Evolutionary conservation across 2,888 invertebrate species (phyloP).

Genomic region (Conus canariensis): DNA sequence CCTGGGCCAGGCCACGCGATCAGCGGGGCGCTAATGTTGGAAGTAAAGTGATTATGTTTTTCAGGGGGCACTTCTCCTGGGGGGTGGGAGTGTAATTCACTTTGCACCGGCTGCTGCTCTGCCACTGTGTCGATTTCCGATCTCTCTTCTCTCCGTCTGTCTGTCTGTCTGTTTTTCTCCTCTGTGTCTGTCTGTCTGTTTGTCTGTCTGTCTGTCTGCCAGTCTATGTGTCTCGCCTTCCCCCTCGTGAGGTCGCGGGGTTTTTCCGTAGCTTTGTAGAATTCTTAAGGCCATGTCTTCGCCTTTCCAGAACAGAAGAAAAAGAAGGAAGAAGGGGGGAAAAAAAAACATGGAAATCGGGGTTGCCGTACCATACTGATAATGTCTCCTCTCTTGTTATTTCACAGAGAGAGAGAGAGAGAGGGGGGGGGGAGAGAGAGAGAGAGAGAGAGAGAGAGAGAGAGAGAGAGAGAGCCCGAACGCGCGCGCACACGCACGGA

Average conservation of each 20-base stretch:
- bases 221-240: not conserved
- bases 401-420: not conserved
- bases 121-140: not conserved
- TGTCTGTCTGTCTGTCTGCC: not conserved
- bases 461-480: too few relatives aligned
- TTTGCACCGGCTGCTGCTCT: not conserved
- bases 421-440: not conserved
- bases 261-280: not conserved
- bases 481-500: too few relatives aligned
- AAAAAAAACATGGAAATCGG: too few relatives aligned
- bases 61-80: not conserved
- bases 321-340: not conserved
- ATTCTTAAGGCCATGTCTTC: not conserved
- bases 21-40: not conserved
- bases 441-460: conserved; percentile 10
- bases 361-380: too few relatives aligned
- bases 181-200: not conserved
- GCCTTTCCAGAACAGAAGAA: too few relatives aligned
- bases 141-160: not conserved
- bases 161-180: not conserved
- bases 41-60: not conserved
- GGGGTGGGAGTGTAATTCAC: not conserved
- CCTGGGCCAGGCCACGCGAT: not conserved
- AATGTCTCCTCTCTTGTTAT: too few relatives aligned
- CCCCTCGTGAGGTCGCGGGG: not conserved